Percentiles rank a stretch among this genome's conserved stretches.
phyloP scores from a whole-genome alignment of 2,113 vertebrate genomes.

The Rhinichthys klamathensis region DNA sequence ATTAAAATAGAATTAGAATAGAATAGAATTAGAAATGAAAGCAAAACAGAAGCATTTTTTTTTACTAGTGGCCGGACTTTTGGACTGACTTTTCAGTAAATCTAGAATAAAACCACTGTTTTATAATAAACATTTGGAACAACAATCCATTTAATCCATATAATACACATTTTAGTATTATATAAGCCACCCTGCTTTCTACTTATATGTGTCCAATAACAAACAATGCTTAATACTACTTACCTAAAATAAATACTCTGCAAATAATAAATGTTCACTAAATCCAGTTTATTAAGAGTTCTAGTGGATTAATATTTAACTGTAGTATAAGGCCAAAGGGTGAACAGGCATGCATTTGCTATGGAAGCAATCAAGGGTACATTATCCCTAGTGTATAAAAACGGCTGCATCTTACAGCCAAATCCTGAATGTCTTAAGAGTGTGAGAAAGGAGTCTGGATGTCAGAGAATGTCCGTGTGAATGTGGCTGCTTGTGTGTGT shows the following conservation, averaged over 20 bases:
- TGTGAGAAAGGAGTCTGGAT: background rate
- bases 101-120: too few relatives aligned
- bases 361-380: background rate
- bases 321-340: background rate
- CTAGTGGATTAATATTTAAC: background rate
- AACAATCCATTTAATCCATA: too few relatives aligned
- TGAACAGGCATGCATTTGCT: background rate
- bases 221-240: background rate
- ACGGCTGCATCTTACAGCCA: background rate
- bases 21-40: background rate
- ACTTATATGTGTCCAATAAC: background rate
- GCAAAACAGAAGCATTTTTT: background rate
- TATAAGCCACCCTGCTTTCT: background rate
- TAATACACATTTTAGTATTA: background rate
- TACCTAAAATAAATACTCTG: background rate
- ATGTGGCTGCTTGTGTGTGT: conserved; percentile 12
- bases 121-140: too few relatives aligned
- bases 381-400: background rate
- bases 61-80: background rate
- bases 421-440: conserved; percentile 12
- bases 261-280: background rate
- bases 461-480: background rate
- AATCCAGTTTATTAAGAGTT: background rate
- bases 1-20: too few relatives aligned
- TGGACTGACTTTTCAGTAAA: too few relatives aligned